phyloP scores from a whole-genome alignment of 2,113 vertebrate species.

The Barnardius zonarius region DNA sequence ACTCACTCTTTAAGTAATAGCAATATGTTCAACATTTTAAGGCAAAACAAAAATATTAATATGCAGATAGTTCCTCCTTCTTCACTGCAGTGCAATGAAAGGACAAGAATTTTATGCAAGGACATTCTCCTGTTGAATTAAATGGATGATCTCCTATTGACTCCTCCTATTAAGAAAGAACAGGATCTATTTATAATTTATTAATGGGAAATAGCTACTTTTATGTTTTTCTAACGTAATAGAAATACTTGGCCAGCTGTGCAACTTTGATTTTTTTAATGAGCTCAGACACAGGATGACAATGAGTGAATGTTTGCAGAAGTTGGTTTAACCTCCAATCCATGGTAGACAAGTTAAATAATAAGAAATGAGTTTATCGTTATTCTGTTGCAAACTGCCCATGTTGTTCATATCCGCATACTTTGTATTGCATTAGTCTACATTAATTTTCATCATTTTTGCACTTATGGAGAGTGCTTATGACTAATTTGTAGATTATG shows the following conservation, averaged over 20 bases:
- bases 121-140: background rate
- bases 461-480: background rate
- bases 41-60: background rate
- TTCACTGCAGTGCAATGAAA: background rate
- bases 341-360: background rate
- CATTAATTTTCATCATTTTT: background rate
- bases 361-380: background rate
- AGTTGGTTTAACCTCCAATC: background rate
- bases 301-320: background rate
- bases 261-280: background rate
- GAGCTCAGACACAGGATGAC: background rate
- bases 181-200: background rate
- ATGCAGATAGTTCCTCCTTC: background rate
- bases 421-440: background rate
- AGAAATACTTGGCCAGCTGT: background rate
- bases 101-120: background rate
- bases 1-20: background rate
- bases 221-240: background rate
- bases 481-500: constrained; percentile 39
- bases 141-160: background rate
- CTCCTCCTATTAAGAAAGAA: background rate
- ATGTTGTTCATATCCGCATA: background rate
- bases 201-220: background rate
- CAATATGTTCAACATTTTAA: background rate
- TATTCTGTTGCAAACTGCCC: background rate